Evolutionary conservation across 2,797 vertebrate genomes (phyloP).

Genomic region (Vipera ursinii): DNA sequence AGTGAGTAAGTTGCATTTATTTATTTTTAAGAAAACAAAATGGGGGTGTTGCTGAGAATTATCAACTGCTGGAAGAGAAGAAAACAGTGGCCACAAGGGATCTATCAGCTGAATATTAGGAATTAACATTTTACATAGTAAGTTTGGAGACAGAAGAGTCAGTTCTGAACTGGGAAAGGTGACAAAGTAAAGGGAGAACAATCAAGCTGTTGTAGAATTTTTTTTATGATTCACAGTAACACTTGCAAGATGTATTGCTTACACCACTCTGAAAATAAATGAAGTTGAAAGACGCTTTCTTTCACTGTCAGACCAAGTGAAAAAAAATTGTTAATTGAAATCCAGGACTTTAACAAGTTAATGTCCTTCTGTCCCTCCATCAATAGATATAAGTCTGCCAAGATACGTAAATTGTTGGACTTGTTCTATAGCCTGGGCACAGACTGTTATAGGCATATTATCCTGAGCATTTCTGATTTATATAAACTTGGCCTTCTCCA

Average conservation of each 20-base stretch:
- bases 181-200: background rate
- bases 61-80: background rate
- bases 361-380: too few species aligned
- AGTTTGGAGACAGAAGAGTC: background rate
- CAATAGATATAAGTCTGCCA: too few species aligned
- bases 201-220: background rate
- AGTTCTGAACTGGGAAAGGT: background rate
- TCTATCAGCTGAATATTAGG: background rate
- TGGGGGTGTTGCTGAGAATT: background rate
- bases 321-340: background rate
- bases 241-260: background rate
- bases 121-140: background rate
- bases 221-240: background rate
- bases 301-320: too few species aligned
- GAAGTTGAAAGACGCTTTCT: background rate
- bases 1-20: background rate
- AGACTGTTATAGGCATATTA: too few species aligned
- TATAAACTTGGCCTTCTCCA: too few species aligned
- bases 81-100: background rate
- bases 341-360: too few species aligned
- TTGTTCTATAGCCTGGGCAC: too few species aligned
- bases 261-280: background rate
- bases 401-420: too few species aligned
- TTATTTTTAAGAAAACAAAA: background rate
- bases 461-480: too few species aligned